Conservation (phyloP, 2,888 invertebrate species). For the Polyommatus iphigenia region DNA sequence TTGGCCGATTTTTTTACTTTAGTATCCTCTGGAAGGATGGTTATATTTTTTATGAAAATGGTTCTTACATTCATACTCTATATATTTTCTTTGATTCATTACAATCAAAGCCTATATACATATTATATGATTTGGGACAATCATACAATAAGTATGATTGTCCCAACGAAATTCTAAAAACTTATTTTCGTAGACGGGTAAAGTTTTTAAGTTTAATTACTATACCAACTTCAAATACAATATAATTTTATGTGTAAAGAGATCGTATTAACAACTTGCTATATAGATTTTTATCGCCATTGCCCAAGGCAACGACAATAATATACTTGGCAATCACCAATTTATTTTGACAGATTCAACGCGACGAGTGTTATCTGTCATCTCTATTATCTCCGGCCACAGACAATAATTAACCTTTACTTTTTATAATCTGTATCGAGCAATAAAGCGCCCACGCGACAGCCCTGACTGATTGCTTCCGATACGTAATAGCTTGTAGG, state of each 20-base stretch:
- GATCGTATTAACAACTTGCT: neutral
- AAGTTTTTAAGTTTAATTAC: neutral
- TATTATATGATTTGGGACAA: no score
- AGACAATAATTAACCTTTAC: conserved; percentile 26
- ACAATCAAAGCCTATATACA: no score
- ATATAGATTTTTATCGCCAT: neutral
- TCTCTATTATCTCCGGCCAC: conserved; percentile 27
- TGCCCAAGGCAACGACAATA: neutral
- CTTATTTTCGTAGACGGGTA: no score
- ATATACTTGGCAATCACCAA: conserved; percentile 5
- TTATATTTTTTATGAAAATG: no score
- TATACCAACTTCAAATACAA: neutral
- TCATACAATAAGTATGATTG: no score
- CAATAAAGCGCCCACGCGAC: conserved; percentile 27
- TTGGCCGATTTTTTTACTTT: no score
- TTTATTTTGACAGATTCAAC: conserved; percentile 25
- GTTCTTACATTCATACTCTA: no score
- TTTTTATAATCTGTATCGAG: conserved; percentile 27
- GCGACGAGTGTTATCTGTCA: conserved; percentile 28
- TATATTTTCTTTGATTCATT: no score
- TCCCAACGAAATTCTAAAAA: no score
- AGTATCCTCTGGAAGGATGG: no score
- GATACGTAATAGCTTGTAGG: conserved; percentile 10
- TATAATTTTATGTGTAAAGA: neutral
- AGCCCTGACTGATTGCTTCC: conserved; percentile 27